Conservation (phyloP, 2,797 vertebrate species). For the Acanthornis magna region DNA sequence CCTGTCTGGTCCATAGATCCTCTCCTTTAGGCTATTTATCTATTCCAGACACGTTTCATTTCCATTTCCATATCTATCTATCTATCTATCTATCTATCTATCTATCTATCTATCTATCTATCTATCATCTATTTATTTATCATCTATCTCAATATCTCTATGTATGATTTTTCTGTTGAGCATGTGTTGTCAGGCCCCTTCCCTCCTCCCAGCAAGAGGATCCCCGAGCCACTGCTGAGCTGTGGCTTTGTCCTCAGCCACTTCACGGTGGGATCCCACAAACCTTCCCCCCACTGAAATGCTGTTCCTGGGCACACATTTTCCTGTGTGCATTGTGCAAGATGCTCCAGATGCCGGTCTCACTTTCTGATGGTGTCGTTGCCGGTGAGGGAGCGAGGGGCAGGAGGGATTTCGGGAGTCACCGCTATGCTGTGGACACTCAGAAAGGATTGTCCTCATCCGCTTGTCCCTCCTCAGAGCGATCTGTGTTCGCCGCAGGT, state of each 20-base stretch:
- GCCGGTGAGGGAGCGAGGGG: not conserved
- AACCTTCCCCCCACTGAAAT: not conserved
- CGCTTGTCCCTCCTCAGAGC: accelerated
- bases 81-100: no score
- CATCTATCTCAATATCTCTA: no score
- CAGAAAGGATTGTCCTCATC: not conserved
- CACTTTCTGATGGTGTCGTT: accelerated
- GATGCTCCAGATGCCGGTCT: not conserved
- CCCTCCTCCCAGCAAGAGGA: not conserved
- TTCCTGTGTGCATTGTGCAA: accelerated
- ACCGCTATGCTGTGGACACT: accelerated
- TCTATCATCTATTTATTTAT: no score
- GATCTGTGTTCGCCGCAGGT: accelerated
- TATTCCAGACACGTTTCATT: not conserved
- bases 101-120: no score
- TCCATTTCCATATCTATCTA: not conserved
- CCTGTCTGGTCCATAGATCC: not conserved
- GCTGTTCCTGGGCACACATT: not conserved
- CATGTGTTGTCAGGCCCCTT: not conserved
- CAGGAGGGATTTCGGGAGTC: not conserved
- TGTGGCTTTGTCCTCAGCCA: not conserved
- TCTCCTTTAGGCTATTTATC: not conserved
- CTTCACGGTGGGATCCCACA: not conserved
- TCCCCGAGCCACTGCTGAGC: not conserved
- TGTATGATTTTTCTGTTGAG: not conserved